phyloP scores from a whole-genome alignment of 2,888 invertebrate species.

The Cephus pygmeus region DNA sequence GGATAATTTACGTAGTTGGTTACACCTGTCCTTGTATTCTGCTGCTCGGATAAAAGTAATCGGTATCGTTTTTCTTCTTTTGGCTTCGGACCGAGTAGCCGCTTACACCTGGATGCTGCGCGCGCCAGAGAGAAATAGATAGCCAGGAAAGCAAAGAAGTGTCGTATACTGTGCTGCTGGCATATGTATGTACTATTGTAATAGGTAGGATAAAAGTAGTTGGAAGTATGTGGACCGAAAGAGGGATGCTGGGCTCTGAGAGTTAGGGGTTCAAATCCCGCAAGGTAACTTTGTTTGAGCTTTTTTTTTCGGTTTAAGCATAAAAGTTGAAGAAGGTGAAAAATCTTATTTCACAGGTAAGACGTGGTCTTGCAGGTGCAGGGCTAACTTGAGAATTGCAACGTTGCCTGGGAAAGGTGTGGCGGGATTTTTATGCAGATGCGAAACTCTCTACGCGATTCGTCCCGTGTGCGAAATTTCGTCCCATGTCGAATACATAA shows the following conservation, averaged over 20 bases:
- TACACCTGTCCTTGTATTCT: neutral
- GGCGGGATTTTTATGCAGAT: neutral
- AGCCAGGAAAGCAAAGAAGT: slow-evolving; percentile 36
- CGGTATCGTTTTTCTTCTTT: neutral
- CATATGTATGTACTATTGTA: neutral
- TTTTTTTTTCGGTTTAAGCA: neutral
- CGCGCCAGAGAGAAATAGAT: slow-evolving; percentile 28
- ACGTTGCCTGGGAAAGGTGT: neutral
- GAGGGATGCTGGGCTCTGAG: slow-evolving; percentile 12
- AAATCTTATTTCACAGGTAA: neutral
- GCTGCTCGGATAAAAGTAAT: neutral
- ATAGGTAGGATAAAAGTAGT: neutral
- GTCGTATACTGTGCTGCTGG: slow-evolving; percentile 37
- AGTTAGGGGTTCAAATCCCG: neutral
- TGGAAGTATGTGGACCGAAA: slow-evolving; percentile 12
- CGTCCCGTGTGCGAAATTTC: neutral
- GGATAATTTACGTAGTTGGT: neutral
- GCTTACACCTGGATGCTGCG: neutral
- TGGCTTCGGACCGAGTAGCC: neutral
- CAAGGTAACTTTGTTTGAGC: neutral
- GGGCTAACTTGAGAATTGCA: neutral
- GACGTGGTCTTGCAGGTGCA: neutral
- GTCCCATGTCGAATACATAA: neutral
- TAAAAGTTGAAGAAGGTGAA: neutral
- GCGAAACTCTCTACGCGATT: neutral